Base-by-base conservation (phyloP, 1,140 invertebrate species). In the Megathymus violae region DNA sequence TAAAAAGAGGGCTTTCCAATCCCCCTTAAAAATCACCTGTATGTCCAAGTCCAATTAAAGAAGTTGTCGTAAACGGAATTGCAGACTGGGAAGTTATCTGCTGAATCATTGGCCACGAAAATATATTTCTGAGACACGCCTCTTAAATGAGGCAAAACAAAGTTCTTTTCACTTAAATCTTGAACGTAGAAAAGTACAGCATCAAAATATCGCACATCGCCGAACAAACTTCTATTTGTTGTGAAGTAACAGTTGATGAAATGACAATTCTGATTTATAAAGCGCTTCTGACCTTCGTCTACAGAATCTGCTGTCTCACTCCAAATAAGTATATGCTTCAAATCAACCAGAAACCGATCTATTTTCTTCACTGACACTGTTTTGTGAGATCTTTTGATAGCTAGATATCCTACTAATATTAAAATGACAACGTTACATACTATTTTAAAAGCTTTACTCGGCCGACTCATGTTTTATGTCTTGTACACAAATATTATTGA, bases 21-120 rank as follows among this genome's bases (percentile, higher is more conserved):
- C 19, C n/a, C n/a, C n/a, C n/a, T n/a, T n/a, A 22, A 22, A 22
- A 5, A 65, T 54, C 65, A 87, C 73, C 93, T 92, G 76, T 95
- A 95, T 3, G 93, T 93, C 87, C 92, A 94, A 19, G 94, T 95
- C 92, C 93, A 93, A 71, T 95, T 95, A 64, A 95, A 93, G 58
- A 82, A 90, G 34, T 72, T 41, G 10, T 91, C 80, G 54, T 82
- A 89, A 38, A 67, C 34, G 16, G 65, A 11, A 65, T 79, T 63
- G 47, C 86, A 90, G 4, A 85, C 64, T 9, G 85, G 85, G 64
- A 78, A 88, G 46, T 88, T 85, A 52, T 79, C 79, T 3, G 84
- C 67, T 1, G 88, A 90, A 62, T 88, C 80, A 5, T 84, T 90
- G 0, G 80, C 79, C 4, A 82, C 77, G 58, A 91, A 92, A 1